These are phyloP conservation scores for Mormyrus proboscirostris DNA, from an alignment of 2,797 vertebrate species.

Conservation along the genomic window DNA sequence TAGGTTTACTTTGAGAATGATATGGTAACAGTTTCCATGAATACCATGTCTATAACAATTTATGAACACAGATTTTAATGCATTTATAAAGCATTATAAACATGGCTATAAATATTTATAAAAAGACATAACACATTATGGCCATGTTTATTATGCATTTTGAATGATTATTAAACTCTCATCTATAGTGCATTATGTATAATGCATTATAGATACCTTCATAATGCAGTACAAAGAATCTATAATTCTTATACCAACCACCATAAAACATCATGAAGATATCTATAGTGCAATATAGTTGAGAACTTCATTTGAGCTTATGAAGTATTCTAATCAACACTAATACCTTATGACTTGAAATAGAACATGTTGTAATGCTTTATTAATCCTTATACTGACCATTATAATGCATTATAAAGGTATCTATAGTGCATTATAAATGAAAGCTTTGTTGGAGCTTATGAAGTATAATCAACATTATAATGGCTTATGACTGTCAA, in stretches of 20 bases:
- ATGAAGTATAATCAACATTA: not conserved
- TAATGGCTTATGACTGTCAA: not conserved
- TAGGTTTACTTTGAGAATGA: not conserved
- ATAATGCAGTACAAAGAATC: not conserved
- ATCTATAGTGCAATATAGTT: not conserved
- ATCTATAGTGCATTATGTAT: not conserved
- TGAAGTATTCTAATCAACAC: not conserved
- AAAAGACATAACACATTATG: not conserved
- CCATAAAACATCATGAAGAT: not conserved
- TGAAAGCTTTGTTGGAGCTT: not conserved
- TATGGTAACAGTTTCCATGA: not conserved
- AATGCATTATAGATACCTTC: not conserved
- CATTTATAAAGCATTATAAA: not conserved
- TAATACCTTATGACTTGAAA: not conserved
- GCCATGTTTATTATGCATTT: not conserved
- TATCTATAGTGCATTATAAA: not conserved
- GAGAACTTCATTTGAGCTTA: not conserved
- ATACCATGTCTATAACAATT: not conserved
- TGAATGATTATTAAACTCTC: not conserved
- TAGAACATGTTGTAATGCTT: not conserved
- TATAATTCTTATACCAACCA: not conserved
- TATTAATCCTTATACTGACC: not conserved
- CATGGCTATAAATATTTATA: not conserved
- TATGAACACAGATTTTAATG: not conserved
- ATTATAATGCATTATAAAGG: not conserved